These are phyloP conservation scores for Delichon dasypus DNA, from an alignment of 2,797 vertebrate genomes.

Conservation along the genomic window DNA sequence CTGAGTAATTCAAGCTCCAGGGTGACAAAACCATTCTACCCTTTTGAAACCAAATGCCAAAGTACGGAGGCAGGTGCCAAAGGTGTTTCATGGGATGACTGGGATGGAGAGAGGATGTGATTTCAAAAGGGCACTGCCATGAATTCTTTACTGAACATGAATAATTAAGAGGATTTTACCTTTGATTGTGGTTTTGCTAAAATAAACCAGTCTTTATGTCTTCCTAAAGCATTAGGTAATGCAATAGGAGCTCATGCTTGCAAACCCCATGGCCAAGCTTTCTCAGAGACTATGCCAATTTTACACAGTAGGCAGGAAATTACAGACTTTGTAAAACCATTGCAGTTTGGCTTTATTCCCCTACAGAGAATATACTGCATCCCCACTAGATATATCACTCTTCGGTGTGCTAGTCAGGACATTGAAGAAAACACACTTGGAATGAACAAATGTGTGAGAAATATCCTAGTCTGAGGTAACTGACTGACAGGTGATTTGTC, in stretches of 20 bases:
- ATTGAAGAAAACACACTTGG: neutral
- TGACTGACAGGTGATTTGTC: slow-evolving; percentile 22
- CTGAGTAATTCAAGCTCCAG: neutral
- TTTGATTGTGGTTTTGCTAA: slow-evolving; percentile 47
- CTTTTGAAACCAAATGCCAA: neutral
- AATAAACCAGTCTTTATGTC: slow-evolving; percentile 38
- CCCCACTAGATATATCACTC: neutral
- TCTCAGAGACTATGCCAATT: neutral
- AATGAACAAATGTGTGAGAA: neutral
- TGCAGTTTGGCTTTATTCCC: slow-evolving; percentile 20
- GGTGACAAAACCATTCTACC: neutral
- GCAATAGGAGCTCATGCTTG: neutral
- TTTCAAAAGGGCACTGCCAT: neutral
- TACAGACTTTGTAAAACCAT: slow-evolving; percentile 22
- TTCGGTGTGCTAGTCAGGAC: neutral
- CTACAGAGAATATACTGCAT: neutral
- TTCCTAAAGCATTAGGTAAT: slow-evolving; percentile 54
- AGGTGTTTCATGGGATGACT: slow-evolving; percentile 6
- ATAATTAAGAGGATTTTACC: slow-evolving; percentile 60
- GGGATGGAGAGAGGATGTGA: slow-evolving; percentile 4
- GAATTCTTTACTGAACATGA: slow-evolving; percentile 45
- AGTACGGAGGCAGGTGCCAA: neutral
- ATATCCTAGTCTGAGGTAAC: neutral
- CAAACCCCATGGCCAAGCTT: slow-evolving; percentile 30
- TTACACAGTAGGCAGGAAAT: slow-evolving; percentile 41